These are phyloP conservation scores for Ceratitis capitata DNA, from an alignment of 1,140 invertebrate species.

Conservation along the genomic window DNA sequence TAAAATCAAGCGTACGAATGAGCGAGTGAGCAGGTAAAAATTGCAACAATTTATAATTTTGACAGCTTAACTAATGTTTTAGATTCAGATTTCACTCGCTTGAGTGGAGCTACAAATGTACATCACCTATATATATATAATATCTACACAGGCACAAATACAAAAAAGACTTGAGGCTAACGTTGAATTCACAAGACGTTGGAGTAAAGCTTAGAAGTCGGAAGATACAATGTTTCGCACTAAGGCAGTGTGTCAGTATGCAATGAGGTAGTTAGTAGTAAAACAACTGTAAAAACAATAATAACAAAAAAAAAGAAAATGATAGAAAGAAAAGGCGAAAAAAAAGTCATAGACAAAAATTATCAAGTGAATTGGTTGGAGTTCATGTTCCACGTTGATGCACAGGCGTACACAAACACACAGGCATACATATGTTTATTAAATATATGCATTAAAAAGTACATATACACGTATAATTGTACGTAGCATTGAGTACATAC, in stretches of 20 bases:
- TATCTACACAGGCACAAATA: neutral
- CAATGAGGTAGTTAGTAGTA: neutral
- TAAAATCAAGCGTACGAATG: neutral
- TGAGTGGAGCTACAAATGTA: neutral
- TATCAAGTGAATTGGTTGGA: neutral
- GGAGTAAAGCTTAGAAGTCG: conserved; percentile 1
- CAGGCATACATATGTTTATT: no score
- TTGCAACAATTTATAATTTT: conserved; percentile 57
- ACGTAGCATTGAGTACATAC: neutral
- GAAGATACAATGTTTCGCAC: conserved; percentile 2
- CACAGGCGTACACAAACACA: neutral
- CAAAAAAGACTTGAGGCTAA: neutral
- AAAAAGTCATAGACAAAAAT: neutral
- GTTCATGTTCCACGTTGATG: neutral
- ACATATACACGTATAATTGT: neutral
- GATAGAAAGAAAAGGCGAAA: no score
- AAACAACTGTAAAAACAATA: neutral
- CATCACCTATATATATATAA: no score
- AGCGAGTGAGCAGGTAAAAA: conserved; percentile 46
- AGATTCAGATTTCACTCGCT: conserved; percentile 39
- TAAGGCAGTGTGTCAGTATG: conserved; percentile 20
- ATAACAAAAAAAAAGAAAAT: neutral
- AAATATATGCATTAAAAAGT: no score
- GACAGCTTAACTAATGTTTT: conserved; percentile 55
- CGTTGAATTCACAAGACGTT: neutral